Conservation (phyloP, 2,797 vertebrate genomes). For the Parauchenoglanis ngamensis region DNA sequence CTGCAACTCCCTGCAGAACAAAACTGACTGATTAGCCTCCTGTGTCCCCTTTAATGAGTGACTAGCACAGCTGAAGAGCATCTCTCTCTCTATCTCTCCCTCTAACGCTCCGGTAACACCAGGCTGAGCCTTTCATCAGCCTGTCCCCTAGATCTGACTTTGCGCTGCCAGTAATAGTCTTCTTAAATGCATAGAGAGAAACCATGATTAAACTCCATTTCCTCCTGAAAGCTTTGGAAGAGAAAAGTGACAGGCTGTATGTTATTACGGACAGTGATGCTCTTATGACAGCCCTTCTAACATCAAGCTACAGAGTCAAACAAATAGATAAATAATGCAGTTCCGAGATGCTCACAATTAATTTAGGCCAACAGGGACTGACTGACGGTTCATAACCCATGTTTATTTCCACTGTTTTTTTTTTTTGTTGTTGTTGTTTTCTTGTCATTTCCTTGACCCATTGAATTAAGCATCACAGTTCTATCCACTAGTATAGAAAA, state of each 20-base stretch:
- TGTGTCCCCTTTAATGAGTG: constrained; percentile 52
- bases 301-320: constrained; percentile 38
- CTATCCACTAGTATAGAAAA: neutral
- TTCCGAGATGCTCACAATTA: constrained; percentile 35
- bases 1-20: constrained; percentile 52
- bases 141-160: constrained; percentile 32
- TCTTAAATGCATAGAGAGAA: constrained; percentile 33
- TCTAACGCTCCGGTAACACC: constrained; percentile 14
- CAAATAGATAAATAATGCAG: constrained; percentile 17
- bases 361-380: constrained; percentile 25
- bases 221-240: constrained; percentile 40
- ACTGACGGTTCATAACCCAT: constrained; percentile 8
- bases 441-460: neutral
- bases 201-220: constrained; percentile 49
- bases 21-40: constrained; percentile 56
- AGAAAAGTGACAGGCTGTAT: constrained; percentile 36
- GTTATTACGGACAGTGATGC: constrained; percentile 33
- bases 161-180: constrained; percentile 29
- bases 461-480: constrained; percentile 13
- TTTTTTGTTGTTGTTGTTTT: neutral
- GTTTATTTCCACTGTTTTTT: neutral
- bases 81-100: constrained; percentile 9
- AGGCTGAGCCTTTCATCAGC: constrained; percentile 39
- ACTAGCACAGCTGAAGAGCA: constrained; percentile 41
- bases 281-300: constrained; percentile 38